Evolutionary conservation across 2,888 invertebrate genomes (phyloP).

Genomic region (Rhaphigaster nebulosa): DNA sequence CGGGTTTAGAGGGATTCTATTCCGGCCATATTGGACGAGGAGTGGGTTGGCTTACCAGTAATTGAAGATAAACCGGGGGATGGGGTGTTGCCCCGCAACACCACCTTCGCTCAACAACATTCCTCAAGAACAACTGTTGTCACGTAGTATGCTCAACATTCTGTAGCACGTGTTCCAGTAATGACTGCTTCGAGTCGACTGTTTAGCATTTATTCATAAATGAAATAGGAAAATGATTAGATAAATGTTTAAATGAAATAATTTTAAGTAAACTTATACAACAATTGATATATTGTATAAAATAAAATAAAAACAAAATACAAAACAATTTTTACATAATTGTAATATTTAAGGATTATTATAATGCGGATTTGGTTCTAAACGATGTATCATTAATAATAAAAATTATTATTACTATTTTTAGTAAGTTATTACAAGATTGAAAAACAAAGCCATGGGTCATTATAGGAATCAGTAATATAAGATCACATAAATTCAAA

Average conservation of each 20-base stretch:
- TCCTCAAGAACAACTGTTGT: conserved; percentile 10
- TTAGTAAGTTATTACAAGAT: too few species aligned
- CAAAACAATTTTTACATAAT: too few species aligned
- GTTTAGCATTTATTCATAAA: neutral
- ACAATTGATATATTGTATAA: too few species aligned
- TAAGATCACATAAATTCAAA: too few species aligned
- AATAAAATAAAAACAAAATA: too few species aligned
- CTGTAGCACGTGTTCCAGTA: neutral
- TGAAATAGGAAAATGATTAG: neutral
- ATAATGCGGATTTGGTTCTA: too few species aligned
- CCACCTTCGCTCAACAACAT: neutral
- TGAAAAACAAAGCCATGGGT: too few species aligned
- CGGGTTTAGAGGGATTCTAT: neutral
- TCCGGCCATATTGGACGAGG: conserved; percentile 21
- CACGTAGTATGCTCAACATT: neutral
- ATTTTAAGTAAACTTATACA: too few species aligned
- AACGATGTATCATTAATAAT: too few species aligned
- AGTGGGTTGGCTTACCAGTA: conserved; percentile 3
- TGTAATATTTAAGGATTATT: too few species aligned
- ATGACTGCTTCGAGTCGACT: neutral
- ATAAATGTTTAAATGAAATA: neutral
- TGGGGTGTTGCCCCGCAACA: neutral
- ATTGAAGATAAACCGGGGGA: conserved; percentile 21
- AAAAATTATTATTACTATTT: too few species aligned
- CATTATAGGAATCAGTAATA: too few species aligned